phyloP scores from a whole-genome alignment of 2,888 invertebrate genomes.

The Cenopis cana region DNA sequence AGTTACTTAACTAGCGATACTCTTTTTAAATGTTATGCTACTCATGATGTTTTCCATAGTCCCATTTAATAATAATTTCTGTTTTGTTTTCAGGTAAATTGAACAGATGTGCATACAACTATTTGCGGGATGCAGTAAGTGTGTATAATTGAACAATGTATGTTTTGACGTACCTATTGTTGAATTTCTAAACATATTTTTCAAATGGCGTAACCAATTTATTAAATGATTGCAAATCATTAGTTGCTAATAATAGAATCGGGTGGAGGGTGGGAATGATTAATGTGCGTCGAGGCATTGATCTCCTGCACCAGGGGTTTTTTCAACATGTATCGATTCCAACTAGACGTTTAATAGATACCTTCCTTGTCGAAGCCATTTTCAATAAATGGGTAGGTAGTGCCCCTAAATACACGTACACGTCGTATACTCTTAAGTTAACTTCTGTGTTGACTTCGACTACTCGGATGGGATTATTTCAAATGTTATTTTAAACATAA shows the following conservation, averaged over 20 bases:
- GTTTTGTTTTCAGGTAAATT: conserved; percentile 56
- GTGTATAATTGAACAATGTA: conserved; percentile 25
- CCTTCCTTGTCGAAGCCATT: conserved; percentile 15
- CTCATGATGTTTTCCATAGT: not conserved
- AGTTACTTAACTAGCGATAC: not conserved
- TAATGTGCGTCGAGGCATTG: conserved; percentile 55
- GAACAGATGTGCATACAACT: conserved; percentile 12
- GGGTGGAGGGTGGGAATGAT: conserved; percentile 58
- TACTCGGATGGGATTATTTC: not conserved
- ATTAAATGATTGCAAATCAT: conserved; percentile 60
- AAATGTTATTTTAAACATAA: not conserved
- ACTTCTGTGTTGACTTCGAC: not conserved
- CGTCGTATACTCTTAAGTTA: too few relatives aligned
- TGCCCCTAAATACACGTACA: too few relatives aligned
- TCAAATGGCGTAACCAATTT: conserved; percentile 54
- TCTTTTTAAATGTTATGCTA: not conserved
- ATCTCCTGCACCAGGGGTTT: conserved; percentile 46
- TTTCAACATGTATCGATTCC: conserved; percentile 48
- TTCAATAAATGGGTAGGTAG: conserved; percentile 29
- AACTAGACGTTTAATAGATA: conserved; percentile 14
- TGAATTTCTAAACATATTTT: conserved; percentile 12
- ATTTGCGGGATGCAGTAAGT: conserved; percentile 26
- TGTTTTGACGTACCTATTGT: conserved; percentile 31
- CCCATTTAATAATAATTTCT: conserved; percentile 40
- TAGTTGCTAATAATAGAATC: conserved; percentile 53